Evolutionary conservation across 2,888 invertebrate species (phyloP).

Genomic region (Dolichomitus sp.): DNA sequence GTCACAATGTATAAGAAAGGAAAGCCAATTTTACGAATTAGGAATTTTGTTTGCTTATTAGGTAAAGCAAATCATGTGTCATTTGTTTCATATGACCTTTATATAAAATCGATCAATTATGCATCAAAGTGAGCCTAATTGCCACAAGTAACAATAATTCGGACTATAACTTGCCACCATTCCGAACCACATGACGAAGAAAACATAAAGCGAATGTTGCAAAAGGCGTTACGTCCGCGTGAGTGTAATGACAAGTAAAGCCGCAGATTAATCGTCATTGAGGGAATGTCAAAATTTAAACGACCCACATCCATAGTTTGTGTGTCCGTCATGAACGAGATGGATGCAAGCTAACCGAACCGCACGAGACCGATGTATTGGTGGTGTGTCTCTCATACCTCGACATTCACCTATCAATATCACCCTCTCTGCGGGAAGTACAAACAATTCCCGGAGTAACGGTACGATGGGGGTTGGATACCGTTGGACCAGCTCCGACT

Average conservation of each 20-base stretch:
- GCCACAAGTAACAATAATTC: slow-evolving; percentile 4
- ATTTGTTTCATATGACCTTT: neutral
- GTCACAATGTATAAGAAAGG: neutral
- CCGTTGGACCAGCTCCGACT: neutral
- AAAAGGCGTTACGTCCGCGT: neutral
- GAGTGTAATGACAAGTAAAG: slow-evolving; percentile 51
- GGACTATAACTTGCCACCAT: neutral
- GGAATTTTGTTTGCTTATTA: neutral
- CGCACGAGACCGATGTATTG: slow-evolving; percentile 62
- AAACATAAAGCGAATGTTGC: neutral
- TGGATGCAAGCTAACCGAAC: slow-evolving; percentile 66
- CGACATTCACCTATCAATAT: slow-evolving; percentile 66
- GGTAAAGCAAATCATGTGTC: neutral
- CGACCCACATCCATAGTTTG: slow-evolving; percentile 55
- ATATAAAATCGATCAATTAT: neutral
- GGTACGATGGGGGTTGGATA: slow-evolving; percentile 49
- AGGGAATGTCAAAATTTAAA: slow-evolving; percentile 60
- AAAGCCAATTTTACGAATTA: neutral
- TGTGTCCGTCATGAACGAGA: slow-evolving; percentile 34
- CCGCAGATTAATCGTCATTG: slow-evolving; percentile 58
- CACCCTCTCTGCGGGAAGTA: slow-evolving; percentile 71
- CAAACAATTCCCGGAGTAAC: slow-evolving; percentile 66
- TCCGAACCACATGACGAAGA: neutral
- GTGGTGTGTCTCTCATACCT: slow-evolving; percentile 45
- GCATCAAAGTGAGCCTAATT: neutral